Conservation (phyloP, 2,888 invertebrate species). For the Sylvicola cinctus region DNA sequence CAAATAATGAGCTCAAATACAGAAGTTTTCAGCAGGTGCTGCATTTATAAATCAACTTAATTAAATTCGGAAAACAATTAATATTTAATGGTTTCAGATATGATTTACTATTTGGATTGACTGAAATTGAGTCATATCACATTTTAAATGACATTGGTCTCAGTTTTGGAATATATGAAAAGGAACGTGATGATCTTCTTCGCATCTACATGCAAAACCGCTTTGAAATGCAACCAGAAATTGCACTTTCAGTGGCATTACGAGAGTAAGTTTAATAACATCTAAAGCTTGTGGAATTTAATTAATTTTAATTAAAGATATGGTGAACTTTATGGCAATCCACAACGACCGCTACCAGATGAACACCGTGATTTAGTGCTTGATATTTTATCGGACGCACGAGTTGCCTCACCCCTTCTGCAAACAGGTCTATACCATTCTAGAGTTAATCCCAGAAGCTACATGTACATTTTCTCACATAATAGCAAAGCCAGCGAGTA, state of each 20-base stretch:
- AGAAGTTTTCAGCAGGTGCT: constrained; percentile 51
- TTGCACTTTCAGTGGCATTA: constrained; percentile 38
- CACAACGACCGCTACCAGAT: constrained; percentile 30
- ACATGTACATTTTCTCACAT: constrained; percentile 77
- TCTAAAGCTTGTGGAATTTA: constrained; percentile 1
- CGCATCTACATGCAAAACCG: constrained; percentile 56
- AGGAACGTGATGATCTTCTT: constrained; percentile 54
- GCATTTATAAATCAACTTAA: constrained; percentile 2
- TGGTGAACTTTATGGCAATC: constrained; percentile 33
- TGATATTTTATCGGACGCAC: constrained; percentile 74
- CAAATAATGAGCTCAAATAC: constrained; percentile 54
- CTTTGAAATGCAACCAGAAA: constrained; percentile 54
- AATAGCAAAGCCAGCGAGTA: constrained; percentile 60
- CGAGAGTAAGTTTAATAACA: constrained; percentile 31
- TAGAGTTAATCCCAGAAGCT: constrained; percentile 51
- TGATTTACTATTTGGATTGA: constrained; percentile 70
- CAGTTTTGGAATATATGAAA: constrained; percentile 50
- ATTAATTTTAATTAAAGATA: constrained; percentile 25
- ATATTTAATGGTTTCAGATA: constrained; percentile 31
- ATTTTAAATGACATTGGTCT: constrained; percentile 49
- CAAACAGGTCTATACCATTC: constrained; percentile 58
- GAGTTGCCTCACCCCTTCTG: constrained; percentile 63
- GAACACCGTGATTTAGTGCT: constrained; percentile 60
- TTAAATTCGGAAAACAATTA: constrained; percentile 2
- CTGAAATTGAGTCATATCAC: constrained; percentile 63